These are phyloP conservation scores for Chironomus riparius DNA, from an alignment of 2,888 invertebrate species.

Conservation along the genomic window DNA sequence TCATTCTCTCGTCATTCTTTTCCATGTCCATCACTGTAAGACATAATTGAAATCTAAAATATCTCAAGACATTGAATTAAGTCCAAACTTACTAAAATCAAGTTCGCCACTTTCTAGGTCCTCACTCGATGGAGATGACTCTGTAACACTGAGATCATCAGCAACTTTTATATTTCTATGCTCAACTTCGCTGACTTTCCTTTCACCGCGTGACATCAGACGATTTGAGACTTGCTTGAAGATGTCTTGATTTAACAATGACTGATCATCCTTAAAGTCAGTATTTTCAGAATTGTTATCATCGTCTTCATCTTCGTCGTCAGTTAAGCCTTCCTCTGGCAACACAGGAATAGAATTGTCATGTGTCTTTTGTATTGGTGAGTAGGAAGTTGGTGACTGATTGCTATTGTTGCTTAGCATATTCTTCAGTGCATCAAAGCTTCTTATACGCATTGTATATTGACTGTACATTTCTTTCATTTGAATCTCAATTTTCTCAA, in stretches of 20 bases:
- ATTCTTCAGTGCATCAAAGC: slow-evolving; percentile 74
- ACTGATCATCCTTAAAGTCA: slow-evolving; percentile 22
- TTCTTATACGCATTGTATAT: slow-evolving; percentile 81
- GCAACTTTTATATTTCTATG: background rate
- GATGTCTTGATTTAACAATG: slow-evolving; percentile 16
- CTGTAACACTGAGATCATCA: slow-evolving; percentile 7
- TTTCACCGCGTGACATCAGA: background rate
- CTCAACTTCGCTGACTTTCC: background rate
- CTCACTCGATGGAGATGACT: slow-evolving; percentile 14
- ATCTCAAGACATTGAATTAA: no score
- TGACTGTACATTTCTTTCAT: slow-evolving; percentile 74
- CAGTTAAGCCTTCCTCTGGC: slow-evolving; percentile 20
- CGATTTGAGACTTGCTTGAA: slow-evolving; percentile 23
- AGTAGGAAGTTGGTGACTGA: slow-evolving; percentile 14
- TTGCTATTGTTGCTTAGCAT: slow-evolving; percentile 1
- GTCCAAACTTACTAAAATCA: slow-evolving; percentile 2
- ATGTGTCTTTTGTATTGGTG: slow-evolving; percentile 12
- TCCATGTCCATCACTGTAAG: slow-evolving; percentile 19
- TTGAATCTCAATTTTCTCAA: slow-evolving; percentile 78
- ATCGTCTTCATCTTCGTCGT: slow-evolving; percentile 13
- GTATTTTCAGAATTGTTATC: slow-evolving; percentile 4
- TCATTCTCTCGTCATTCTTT: background rate
- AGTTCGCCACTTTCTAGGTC: slow-evolving; percentile 19
- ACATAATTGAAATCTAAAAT: background rate
- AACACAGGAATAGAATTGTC: slow-evolving; percentile 18